These are phyloP conservation scores for Chroicocephalus ridibundus DNA, from an alignment of 2,113 vertebrate genomes.

Conservation along the genomic window DNA sequence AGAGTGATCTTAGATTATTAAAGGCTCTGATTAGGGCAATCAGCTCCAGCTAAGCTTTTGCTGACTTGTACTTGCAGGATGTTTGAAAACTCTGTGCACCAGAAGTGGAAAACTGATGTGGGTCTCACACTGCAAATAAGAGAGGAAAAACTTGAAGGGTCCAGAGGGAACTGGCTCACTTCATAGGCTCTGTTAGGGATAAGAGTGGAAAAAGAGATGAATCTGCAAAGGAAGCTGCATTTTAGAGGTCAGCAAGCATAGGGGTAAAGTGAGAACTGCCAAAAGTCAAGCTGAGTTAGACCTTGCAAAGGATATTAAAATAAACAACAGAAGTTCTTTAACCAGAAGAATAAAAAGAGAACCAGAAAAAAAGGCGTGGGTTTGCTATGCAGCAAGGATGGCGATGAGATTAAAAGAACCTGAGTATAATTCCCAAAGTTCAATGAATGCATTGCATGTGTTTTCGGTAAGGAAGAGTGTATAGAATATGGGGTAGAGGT, in stretches of 20 bases:
- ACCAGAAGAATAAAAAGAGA: slow-evolving; percentile 25
- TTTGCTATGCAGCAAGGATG: neutral
- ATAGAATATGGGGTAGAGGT: neutral
- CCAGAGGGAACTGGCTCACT: neutral
- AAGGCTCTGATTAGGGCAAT: neutral
- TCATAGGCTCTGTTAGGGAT: neutral
- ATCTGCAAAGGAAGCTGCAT: slow-evolving; percentile 57
- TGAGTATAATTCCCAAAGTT: neutral
- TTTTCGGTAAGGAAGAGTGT: neutral
- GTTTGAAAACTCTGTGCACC: neutral
- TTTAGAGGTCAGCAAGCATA: slow-evolving; percentile 48
- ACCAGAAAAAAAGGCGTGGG: neutral
- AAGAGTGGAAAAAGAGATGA: slow-evolving; percentile 42
- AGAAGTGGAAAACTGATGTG: neutral
- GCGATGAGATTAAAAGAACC: neutral
- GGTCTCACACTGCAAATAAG: neutral
- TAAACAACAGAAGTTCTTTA: slow-evolving; percentile 54
- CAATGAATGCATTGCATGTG: neutral
- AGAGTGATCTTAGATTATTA: neutral
- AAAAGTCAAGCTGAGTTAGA: slow-evolving; percentile 65
- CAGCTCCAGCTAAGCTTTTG: neutral
- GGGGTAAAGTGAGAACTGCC: slow-evolving; percentile 49
- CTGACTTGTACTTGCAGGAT: neutral
- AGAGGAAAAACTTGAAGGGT: neutral
- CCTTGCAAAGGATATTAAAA: slow-evolving; percentile 66